Base-by-base conservation (phyloP, 2,797 vertebrate species). In the Chaetophractus vellerosus region DNA sequence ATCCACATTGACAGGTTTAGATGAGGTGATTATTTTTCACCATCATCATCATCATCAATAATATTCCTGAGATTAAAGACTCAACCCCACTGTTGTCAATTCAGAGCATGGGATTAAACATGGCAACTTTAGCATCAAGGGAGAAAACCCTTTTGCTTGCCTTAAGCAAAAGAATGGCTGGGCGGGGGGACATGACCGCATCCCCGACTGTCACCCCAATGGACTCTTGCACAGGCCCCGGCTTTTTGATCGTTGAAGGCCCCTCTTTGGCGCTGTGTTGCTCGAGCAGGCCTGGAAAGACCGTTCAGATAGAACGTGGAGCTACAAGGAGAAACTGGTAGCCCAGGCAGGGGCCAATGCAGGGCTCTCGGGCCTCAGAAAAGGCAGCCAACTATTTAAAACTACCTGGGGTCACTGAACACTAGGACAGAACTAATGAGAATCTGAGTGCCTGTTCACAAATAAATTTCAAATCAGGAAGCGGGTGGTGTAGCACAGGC, bases 401-500 rank as follows among this genome's bases (percentile, higher is more conserved):
- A 66, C 71, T 69, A 61, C 91, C 69, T 26, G 41, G 85, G 92
- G 83, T 55, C 59, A 74, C 12, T 50, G 71, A 93, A 93, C 87
- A 96, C 91, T 33, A n/a, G 88, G 74, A 84, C 66, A 94, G 88
- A 71, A 50, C 90, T 92, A 38, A 71, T 74, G 63, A 87, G 86
- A 71, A 90, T 57, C 90, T 57, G 64, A 81, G 14, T 24, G 38
- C 36, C 55, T 24, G 57, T 69, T 88, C 21, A 38, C 71, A 61
- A 75, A 75, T 2, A 66, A 83, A 86, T 61, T 83, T 75, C 71
- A 9, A 76, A 81, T 50, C 88, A 74, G 80, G 94, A 93, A 82
- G 88, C 2, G 38, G 93, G 23, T 8, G 88, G 50, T 0, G 36
- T 10, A 33, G 93, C 90, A 94, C 26, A 92, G 72, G 93, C 93